Percentiles rank a stretch among this genome's conserved stretches.
phyloP scores from a whole-genome alignment of 2,797 vertebrate species.

The Taeniopygia guttata region DNA sequence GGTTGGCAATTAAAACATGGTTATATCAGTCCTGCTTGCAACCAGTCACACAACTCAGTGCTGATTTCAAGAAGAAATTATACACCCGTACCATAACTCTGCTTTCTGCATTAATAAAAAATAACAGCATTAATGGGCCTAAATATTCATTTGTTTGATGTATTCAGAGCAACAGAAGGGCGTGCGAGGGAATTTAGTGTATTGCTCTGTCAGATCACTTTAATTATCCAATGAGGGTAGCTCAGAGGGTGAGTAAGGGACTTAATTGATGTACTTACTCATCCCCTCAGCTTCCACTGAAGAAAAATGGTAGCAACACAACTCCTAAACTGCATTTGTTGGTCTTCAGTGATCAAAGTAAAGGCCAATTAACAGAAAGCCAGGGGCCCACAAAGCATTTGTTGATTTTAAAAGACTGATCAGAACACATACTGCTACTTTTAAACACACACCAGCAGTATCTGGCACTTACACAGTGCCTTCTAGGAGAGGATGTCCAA shows the following conservation, averaged over 20 bases:
- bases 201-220: slow-evolving; percentile 36
- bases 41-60: background rate
- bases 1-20: background rate
- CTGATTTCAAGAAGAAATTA: slow-evolving; percentile 18
- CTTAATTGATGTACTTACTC: slow-evolving; percentile 45
- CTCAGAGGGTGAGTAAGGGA: slow-evolving; percentile 35
- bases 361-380: slow-evolving; percentile 33
- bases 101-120: slow-evolving; percentile 43
- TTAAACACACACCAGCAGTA: background rate
- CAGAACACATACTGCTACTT: background rate
- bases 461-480: background rate
- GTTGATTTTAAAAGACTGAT: slow-evolving; percentile 27
- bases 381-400: background rate
- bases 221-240: slow-evolving; percentile 53
- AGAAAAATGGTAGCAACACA: slow-evolving; percentile 25
- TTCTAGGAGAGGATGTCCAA: background rate
- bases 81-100: background rate
- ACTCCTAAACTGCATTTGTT: slow-evolving; percentile 3
- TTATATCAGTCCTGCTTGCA: background rate
- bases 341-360: slow-evolving; percentile 31
- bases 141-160: slow-evolving; percentile 32
- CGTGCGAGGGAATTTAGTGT: slow-evolving; percentile 18
- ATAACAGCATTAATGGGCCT: slow-evolving; percentile 29
- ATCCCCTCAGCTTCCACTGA: slow-evolving; percentile 22
- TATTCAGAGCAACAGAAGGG: slow-evolving; percentile 29